phyloP scores from a whole-genome alignment of 1,140 invertebrate genomes.

The Cyclargus thomasi region DNA sequence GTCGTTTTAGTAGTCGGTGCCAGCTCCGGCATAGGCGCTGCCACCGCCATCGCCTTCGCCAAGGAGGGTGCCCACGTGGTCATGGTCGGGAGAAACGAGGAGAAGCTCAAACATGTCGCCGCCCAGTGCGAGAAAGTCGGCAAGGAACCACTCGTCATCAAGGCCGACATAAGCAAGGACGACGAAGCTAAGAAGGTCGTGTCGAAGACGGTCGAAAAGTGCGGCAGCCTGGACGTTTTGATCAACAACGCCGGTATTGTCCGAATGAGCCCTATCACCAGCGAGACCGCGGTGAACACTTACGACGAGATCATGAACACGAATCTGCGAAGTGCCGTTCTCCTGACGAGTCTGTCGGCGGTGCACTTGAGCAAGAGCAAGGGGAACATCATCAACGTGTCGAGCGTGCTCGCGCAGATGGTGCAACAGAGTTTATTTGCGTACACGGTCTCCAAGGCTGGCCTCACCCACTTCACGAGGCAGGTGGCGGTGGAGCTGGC shows the following conservation, averaged over 20 bases:
- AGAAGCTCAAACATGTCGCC: conserved; percentile 19
- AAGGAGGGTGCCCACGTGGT: conserved; percentile 25
- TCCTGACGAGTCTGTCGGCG: conserved; percentile 22
- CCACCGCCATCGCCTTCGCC: conserved; percentile 21
- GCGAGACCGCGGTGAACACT: conserved; percentile 13
- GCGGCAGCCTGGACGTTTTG: conserved; percentile 23
- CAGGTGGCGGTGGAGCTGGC: conserved; percentile 23
- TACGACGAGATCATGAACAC: conserved; percentile 25
- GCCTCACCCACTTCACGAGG: conserved; percentile 22
- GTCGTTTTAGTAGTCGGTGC: conserved; percentile 24
- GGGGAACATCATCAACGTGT: conserved; percentile 31
- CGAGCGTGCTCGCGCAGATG: conserved; percentile 20
- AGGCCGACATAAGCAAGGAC: conserved; percentile 22
- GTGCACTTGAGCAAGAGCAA: conserved; percentile 26
- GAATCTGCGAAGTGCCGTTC: conserved; percentile 21
- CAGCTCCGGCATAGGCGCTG: conserved; percentile 25
- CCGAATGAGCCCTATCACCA: not conserved
- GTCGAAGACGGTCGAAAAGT: conserved; percentile 19
- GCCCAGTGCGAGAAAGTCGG: conserved; percentile 23
- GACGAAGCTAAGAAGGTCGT: conserved; percentile 19
- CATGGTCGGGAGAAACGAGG: conserved; percentile 27
- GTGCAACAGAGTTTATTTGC: too few relatives aligned
- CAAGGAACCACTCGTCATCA: conserved; percentile 21
- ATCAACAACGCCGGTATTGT: conserved; percentile 26
- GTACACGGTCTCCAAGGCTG: conserved; percentile 26